These are phyloP conservation scores for Pygocentrus nattereri DNA, from an alignment of 2,797 vertebrate species.

Conservation along the genomic window DNA sequence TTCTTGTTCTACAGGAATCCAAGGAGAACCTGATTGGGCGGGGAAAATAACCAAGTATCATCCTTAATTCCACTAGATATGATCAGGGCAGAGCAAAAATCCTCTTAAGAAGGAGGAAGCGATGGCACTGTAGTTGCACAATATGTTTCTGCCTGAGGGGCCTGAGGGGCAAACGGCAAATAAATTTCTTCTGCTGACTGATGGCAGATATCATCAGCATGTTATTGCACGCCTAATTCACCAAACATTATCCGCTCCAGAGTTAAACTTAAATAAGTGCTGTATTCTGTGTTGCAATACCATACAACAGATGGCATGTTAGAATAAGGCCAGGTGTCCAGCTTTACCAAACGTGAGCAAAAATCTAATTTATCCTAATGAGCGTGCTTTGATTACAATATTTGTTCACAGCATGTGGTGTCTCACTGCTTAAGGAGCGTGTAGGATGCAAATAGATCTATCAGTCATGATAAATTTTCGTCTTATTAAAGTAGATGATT, in stretches of 20 bases:
- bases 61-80: slow-evolving; percentile 50
- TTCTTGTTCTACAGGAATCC: background rate
- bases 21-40: background rate
- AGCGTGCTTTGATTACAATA: too few species aligned
- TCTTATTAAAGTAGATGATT: too few species aligned
- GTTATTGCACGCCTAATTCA: slow-evolving; percentile 50
- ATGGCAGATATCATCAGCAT: slow-evolving; percentile 54
- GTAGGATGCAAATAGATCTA: too few species aligned
- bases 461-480: too few species aligned
- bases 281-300: background rate
- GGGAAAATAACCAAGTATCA: slow-evolving; percentile 14
- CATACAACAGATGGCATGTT: too few species aligned
- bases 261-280: background rate
- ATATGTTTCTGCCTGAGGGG: slow-evolving; percentile 34
- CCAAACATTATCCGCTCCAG: slow-evolving; percentile 15
- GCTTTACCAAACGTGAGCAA: too few species aligned
- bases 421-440: too few species aligned
- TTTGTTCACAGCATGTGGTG: too few species aligned
- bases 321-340: too few species aligned
- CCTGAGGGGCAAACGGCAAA: slow-evolving; percentile 5
- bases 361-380: too few species aligned
- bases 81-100: slow-evolving; percentile 47
- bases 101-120: slow-evolving; percentile 45
- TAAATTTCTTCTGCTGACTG: slow-evolving; percentile 48
- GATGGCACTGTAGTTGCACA: slow-evolving; percentile 42